Base-by-base conservation (phyloP, 2,113 vertebrate species). In the Ibidorhyncha struthersii region DNA sequence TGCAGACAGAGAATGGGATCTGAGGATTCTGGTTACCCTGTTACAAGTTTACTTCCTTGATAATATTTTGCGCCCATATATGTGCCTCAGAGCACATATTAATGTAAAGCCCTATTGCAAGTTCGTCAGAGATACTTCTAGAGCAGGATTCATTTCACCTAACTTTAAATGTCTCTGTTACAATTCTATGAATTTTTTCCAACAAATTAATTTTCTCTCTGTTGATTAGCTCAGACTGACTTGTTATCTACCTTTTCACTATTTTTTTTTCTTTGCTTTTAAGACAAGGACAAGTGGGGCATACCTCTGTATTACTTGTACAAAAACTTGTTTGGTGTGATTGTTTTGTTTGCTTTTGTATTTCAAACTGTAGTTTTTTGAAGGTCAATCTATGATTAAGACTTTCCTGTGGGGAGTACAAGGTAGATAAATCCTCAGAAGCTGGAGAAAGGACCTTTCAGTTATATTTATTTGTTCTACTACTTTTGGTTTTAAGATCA, bases 1-100 rank as follows among this genome's bases (percentile, higher is more conserved):
- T 4, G 13, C 43, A 10, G 34, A 49, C 52, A 25, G 26, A 65
- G 38, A 41, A 32, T 0, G 0, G 1, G 45, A 12, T 17, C 29
- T 5, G 6, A 16, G 47, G 32, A 13, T 63, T 70, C 67, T 71
- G 59, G 45, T 76, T 23, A 15, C 29, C 41, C n/a, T 20, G 7
- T 30, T 47, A 10, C 0, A 3, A 13, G 30, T 63, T 52, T 19
- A 4, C 4, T 8, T 36, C n/a, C 23, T 3, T 38, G 66, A 13
- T 43, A 36, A 11, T 5, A 5, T 43, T 53, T 78, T 77, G 41
- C 41, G 59, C 50, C 14, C 2, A 0, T 29, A 4, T 7, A 8
- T 3, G 20, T 15, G 15, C 43, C 32, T 61, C 52, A 6, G 63
- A n/a, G 45, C 45, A 18, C 18, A 16, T 45, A 19, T 74, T 82